phyloP scores from a whole-genome alignment of 2,888 invertebrate genomes.

The Creontiades dilutus region DNA sequence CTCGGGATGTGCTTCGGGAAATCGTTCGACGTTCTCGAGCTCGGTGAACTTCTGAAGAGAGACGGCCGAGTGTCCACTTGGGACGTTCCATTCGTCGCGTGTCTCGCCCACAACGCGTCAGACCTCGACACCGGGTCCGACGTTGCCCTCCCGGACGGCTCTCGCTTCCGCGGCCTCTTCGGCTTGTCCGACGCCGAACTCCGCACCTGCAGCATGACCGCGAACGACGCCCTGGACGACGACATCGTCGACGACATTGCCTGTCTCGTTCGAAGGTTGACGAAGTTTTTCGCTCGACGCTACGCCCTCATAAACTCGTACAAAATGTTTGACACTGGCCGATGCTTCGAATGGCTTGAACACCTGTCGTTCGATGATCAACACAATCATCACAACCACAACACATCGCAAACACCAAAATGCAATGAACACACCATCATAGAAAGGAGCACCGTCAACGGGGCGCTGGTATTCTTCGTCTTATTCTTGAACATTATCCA shows the following conservation, averaged over 20 bases:
- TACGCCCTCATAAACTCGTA: background rate
- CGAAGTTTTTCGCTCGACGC: background rate
- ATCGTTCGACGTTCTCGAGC: background rate
- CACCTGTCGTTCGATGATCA: background rate
- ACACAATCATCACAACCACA: background rate
- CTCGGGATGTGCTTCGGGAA: background rate
- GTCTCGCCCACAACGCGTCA: background rate
- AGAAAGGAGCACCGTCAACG: background rate
- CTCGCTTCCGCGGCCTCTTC: background rate
- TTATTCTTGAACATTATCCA: background rate
- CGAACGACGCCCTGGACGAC: background rate
- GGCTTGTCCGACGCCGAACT: background rate
- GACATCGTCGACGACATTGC: background rate
- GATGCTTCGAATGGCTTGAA: background rate
- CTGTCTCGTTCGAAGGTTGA: background rate
- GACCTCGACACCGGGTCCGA: background rate
- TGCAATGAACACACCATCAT: constrained; percentile 3
- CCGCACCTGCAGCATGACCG: background rate
- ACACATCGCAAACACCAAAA: background rate
- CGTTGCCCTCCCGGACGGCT: background rate
- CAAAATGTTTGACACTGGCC: background rate
- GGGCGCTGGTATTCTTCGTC: background rate
- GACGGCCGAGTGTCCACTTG: background rate
- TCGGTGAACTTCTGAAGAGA: background rate
- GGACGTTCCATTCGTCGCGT: background rate